Base-by-base conservation (phyloP, 2,888 invertebrate genomes). In the Phrixothrix hirtus region DNA sequence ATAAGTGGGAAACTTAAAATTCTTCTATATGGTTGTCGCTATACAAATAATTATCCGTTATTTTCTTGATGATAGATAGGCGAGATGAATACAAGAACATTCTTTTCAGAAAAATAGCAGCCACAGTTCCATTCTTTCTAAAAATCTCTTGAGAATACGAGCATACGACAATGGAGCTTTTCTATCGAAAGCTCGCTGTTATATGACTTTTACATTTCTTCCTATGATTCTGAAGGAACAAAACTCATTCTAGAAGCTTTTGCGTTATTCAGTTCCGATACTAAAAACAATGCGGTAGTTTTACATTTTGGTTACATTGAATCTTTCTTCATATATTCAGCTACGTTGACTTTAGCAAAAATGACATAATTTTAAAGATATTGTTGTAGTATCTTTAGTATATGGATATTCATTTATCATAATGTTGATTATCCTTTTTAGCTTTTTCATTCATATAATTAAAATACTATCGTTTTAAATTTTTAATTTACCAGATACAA, bases 201-300 rank as follows among this genome's bases (percentile, higher is more conserved):
- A 69, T 72, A 72, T 70, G 71, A 73, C 72, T 73, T 72, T 72
- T 73, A 72, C 72, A 67, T 73, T 72, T 71, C 71, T 69, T 72
- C 70, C 68, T 70, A 70, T 69, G 66, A 65, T 63, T 63, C 58
- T 54, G 58, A 67, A 67, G 71, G 71, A 72, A 73, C 73, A 73
- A 73, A 71, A 70, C 72, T 70, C 68, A 72, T 73, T 73, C 73
- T 69, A 58, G 71, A 66, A 70, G 70, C 71, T 72, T 71, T 71
- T 63, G 66, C 70, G 66, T 69, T 69, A 72, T 72, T 73, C 70
- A 71, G 67, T 70, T 70, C 67, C 70, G 69, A 72, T 72, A 67
- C 70, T 70, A 70, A 67, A 61, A 68, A 71, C 67, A 69, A 73
- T 72, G 69, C 70, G 59, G 65, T 59, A 66, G 66, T 69, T 71